phyloP scores from a whole-genome alignment of 2,888 invertebrate genomes.

The Elgonia sp. region DNA sequence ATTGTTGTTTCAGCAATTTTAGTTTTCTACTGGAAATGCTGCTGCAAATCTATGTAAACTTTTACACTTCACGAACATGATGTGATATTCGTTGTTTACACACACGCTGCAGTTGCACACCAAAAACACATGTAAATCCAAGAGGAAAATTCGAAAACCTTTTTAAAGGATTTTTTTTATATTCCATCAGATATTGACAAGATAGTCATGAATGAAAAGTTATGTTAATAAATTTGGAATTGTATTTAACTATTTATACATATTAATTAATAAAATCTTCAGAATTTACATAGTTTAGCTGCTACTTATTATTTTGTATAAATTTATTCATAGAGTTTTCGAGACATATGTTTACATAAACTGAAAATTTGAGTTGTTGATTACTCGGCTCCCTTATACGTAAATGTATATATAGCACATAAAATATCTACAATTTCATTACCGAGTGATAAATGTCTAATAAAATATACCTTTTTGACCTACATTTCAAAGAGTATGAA shows the following conservation, averaged over 20 bases:
- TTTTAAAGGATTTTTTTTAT: too few species aligned
- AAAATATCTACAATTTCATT: constrained; percentile 45
- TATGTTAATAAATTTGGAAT: too few species aligned
- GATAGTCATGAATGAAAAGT: too few species aligned
- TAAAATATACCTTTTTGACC: constrained; percentile 48
- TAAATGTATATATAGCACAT: constrained; percentile 5
- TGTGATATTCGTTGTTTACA: not conserved
- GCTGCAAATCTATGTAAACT: not conserved
- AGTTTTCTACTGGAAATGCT: not conserved
- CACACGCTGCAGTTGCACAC: not conserved
- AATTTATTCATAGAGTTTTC: not conserved
- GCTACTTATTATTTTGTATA: not conserved
- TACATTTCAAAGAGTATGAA: constrained; percentile 32
- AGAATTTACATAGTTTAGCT: not conserved
- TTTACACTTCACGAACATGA: not conserved
- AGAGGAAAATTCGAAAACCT: not conserved
- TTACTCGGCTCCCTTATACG: constrained; percentile 3
- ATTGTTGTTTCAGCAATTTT: not conserved
- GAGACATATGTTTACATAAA: constrained; percentile 1
- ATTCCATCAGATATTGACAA: too few species aligned
- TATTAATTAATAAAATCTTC: not conserved
- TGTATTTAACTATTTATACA: too few species aligned
- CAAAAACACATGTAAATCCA: not conserved
- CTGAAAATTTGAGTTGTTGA: not conserved
- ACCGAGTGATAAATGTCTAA: constrained; percentile 33